Evolutionary conservation across 2,888 invertebrate genomes (phyloP), one percentile per base, ranked within the genome.

Genomic region (Cabera pusaria): DNA sequence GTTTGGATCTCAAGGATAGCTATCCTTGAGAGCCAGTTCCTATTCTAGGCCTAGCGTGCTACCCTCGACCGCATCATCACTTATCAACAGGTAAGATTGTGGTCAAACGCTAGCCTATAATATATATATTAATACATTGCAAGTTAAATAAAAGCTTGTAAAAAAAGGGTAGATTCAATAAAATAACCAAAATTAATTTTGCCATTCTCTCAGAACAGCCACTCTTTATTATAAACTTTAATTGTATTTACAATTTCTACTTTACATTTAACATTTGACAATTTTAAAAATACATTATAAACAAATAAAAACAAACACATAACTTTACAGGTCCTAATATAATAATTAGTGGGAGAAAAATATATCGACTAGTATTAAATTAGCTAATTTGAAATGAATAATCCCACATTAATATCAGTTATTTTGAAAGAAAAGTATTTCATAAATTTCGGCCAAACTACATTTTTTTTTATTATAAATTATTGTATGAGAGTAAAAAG

Each of bases 171-270:
- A n/a, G n/a, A n/a, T n/a, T n/a, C n/a, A n/a, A n/a, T n/a, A n/a
- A n/a, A n/a, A n/a, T n/a, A n/a, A n/a, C n/a, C n/a, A n/a, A n/a
- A n/a, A n/a, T n/a, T n/a, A 61, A 66, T 74, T 71, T 80, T 69
- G 77, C 58, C 57, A 72, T 76, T 61, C 88, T 88, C 78, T 66
- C 76, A 88, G 88, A 82, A 85, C 72, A 72, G 59, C 76, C 78
- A 72, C 76, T 75, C 72, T 87, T 88, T 88, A 88, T 88, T 83
- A 88, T 87, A 88, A 88, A 87, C 88, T 87, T 88, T 88, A 87
- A 86, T 78, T 85, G 67, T 87, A 87, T 87, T 81, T 88, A 86
- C 87, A 88, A 81, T 85, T 87, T 83, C 88, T 88, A 88, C 88
- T 86, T 87, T 86, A 86, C 87, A 87, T 83, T 70, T 84, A 84